phyloP scores from a whole-genome alignment of 1,140 invertebrate species.

The Propsilocerus akamusi region DNA sequence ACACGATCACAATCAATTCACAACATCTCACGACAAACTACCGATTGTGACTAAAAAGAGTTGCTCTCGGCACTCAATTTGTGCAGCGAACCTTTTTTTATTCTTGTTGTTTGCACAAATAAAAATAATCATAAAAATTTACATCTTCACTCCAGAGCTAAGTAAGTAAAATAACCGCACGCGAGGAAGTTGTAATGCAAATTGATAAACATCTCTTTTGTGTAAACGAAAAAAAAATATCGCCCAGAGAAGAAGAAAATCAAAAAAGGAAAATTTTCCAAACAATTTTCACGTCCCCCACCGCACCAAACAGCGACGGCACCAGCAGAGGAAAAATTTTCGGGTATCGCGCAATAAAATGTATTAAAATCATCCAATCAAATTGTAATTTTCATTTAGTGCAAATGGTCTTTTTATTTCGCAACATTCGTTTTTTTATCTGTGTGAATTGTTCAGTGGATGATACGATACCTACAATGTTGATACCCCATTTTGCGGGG shows the following conservation, averaged over 20 bases:
- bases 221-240: too few relatives aligned
- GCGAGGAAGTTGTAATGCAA: constrained; percentile 1
- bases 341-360: background rate
- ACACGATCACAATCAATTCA: background rate
- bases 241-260: too few relatives aligned
- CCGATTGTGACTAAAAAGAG: background rate
- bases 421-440: background rate
- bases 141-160: background rate
- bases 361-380: constrained; percentile 2
- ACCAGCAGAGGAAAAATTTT: too few relatives aligned
- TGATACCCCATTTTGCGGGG: too few relatives aligned
- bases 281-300: too few relatives aligned
- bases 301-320: too few relatives aligned
- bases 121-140: constrained; percentile 4
- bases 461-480: background rate
- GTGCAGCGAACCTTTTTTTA: background rate
- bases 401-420: constrained; percentile 1
- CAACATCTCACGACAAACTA: background rate
- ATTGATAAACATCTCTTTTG: too few relatives aligned
- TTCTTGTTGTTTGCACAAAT: background rate
- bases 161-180: background rate
- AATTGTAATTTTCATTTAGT: background rate
- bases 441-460: background rate
- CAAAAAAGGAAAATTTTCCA: too few relatives aligned
- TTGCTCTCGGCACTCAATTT: background rate